Conservation (phyloP, 2,888 invertebrate species). For the Anaspis maculata region DNA sequence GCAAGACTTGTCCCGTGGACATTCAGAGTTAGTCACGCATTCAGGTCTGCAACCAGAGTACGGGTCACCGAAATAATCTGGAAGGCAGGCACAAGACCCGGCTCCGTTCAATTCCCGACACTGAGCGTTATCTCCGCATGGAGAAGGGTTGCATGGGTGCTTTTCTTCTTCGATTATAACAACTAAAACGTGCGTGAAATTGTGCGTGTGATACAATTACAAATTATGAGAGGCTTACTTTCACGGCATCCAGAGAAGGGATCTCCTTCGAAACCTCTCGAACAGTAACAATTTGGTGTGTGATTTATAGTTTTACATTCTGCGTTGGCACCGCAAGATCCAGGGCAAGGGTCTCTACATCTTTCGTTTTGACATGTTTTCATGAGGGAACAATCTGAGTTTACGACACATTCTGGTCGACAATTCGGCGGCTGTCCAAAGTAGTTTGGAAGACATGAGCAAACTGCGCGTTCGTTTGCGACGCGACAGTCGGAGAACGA, state of each 20-base stretch:
- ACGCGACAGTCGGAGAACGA: conserved; percentile 68
- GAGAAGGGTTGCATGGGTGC: conserved; percentile 67
- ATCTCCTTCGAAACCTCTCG: conserved; percentile 64
- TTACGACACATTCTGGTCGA: conserved; percentile 66
- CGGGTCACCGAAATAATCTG: conserved; percentile 79
- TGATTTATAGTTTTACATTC: conserved; percentile 64
- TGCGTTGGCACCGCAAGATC: conserved; percentile 66
- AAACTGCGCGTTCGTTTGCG: conserved; percentile 58
- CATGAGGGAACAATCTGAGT: conserved; percentile 64
- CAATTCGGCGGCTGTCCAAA: conserved; percentile 73
- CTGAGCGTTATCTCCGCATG: conserved; percentile 79
- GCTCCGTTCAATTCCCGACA: conserved; percentile 75
- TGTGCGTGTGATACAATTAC: neutral
- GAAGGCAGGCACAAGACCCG: conserved; percentile 73
- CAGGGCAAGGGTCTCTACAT: conserved; percentile 67
- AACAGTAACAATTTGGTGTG: conserved; percentile 64
- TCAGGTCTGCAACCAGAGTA: conserved; percentile 80
- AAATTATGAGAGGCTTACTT: conserved; percentile 23
- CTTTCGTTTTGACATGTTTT: conserved; percentile 63
- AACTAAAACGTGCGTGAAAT: conserved; percentile 6
- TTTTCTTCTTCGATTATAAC: conserved; percentile 21
- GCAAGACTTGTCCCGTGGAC: conserved; percentile 67
- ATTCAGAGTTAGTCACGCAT: conserved; percentile 82
- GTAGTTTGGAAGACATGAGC: conserved; percentile 66
- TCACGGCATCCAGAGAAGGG: conserved; percentile 66